Conservation (phyloP, 2,797 vertebrate species). For the Argentina silus region DNA sequence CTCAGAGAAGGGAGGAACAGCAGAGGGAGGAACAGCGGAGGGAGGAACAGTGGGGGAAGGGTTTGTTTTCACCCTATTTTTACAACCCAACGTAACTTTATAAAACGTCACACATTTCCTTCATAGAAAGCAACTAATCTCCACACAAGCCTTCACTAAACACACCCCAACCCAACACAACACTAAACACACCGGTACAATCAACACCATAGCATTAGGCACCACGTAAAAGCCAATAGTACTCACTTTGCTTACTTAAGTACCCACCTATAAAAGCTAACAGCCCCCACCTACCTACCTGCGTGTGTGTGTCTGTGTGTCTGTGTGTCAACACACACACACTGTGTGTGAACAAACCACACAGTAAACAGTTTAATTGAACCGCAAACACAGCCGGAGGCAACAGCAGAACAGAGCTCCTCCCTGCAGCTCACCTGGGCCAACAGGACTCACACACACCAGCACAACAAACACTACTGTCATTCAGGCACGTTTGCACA, state of each 20-base stretch:
- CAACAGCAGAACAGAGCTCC: neutral
- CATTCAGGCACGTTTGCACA: no score
- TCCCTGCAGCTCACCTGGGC: no score
- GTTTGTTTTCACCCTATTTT: neutral
- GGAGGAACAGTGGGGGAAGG: neutral
- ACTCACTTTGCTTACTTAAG: neutral
- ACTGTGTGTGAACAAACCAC: slow-evolving; percentile 4
- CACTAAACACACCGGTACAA: slow-evolving; percentile 4
- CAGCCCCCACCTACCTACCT: slow-evolving; percentile 34
- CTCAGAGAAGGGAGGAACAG: no score
- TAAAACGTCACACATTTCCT: no score
- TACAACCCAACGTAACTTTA: neutral
- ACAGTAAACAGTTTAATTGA: slow-evolving; percentile 37
- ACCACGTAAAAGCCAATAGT: slow-evolving; percentile 14
- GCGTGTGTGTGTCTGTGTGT: no score
- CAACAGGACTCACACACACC: no score
- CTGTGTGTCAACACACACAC: no score
- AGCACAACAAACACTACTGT: no score
- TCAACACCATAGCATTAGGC: neutral
- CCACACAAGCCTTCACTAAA: neutral
- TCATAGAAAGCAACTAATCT: no score
- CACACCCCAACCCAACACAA: slow-evolving; percentile 6
- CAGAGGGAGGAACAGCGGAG: no score
- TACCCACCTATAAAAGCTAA: slow-evolving; percentile 22
- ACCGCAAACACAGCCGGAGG: no score